phyloP scores from a whole-genome alignment of 2,888 invertebrate species.

The Nycteola revayana region DNA sequence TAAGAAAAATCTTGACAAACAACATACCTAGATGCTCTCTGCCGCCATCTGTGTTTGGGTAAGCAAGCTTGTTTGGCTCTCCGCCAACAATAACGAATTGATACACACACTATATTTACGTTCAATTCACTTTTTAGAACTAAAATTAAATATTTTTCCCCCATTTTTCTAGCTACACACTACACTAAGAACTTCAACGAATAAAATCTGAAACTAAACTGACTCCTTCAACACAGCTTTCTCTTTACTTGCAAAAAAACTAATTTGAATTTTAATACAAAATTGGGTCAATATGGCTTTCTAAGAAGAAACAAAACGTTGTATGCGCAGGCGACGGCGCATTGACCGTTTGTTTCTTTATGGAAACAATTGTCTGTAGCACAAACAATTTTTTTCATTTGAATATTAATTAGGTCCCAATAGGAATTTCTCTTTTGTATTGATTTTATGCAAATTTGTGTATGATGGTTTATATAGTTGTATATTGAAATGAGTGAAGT shows the following conservation, averaged over 20 bases:
- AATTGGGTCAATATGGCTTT: conserved; percentile 66
- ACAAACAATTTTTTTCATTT: conserved; percentile 21
- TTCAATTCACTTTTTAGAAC: conserved; percentile 40
- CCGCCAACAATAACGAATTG: conserved; percentile 41
- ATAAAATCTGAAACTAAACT: conserved; percentile 60
- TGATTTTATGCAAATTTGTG: too few species aligned
- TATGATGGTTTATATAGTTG: too few species aligned
- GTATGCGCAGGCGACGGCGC: conserved; percentile 40
- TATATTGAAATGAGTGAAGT: too few species aligned
- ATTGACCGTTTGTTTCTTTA: conserved; percentile 28
- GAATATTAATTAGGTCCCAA: conserved; percentile 11
- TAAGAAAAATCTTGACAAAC: conserved; percentile 31
- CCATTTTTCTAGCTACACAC: conserved; percentile 44
- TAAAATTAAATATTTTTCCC: conserved; percentile 39
- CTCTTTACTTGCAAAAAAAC: conserved; percentile 74
- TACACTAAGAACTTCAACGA: conserved; percentile 66
- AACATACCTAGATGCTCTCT: conserved; percentile 44
- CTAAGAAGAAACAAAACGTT: too few species aligned
- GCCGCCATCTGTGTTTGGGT: conserved; percentile 56
- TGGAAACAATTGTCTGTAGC: conserved; percentile 20
- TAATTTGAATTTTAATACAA: conserved; percentile 76
- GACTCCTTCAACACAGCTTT: conserved; percentile 54
- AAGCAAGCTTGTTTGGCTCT: conserved; percentile 42
- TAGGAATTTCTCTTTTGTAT: too few species aligned
- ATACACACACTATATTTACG: conserved; percentile 41